A percentile compares a stretch with the other conserved stretches of the same genome.
phyloP scores from a whole-genome alignment of 2,888 invertebrate genomes.

The Limnephilus marmoratus region DNA sequence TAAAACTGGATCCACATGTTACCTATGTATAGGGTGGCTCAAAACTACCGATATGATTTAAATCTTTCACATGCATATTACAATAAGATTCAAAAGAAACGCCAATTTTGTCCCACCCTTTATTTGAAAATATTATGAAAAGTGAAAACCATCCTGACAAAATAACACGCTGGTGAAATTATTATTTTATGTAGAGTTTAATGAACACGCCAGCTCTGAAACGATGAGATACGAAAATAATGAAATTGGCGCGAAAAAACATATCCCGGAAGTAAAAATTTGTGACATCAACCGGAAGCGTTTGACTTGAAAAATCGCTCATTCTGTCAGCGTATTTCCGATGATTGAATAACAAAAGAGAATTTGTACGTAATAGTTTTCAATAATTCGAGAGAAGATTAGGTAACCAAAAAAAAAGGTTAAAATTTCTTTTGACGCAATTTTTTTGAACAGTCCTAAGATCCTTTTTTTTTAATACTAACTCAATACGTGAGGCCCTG shows the following conservation, averaged over 20 bases:
- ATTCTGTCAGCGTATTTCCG: neutral
- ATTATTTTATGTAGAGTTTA: neutral
- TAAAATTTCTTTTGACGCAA: no score
- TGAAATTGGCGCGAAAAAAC: neutral
- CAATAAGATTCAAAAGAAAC: no score
- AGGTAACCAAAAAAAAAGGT: no score
- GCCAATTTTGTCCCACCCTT: no score
- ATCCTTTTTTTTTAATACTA: no score
- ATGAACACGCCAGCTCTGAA: neutral
- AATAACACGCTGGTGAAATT: neutral
- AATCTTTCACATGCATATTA: no score
- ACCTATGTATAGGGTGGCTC: no score
- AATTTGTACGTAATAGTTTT: neutral
- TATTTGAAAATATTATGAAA: neutral
- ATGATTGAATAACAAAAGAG: neutral
- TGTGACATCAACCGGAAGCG: constrained; percentile 21
- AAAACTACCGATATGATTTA: no score
- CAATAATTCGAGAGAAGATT: no score
- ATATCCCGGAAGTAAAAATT: constrained; percentile 22
- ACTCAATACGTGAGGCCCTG: no score
- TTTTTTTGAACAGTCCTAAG: no score
- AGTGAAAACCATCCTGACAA: neutral
- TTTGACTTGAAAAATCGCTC: constrained; percentile 30
- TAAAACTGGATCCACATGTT: no score
- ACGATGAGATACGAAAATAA: neutral